Evolutionary conservation across 2,797 vertebrate genomes (phyloP).

Genomic region (Thamnophis elegans): DNA sequence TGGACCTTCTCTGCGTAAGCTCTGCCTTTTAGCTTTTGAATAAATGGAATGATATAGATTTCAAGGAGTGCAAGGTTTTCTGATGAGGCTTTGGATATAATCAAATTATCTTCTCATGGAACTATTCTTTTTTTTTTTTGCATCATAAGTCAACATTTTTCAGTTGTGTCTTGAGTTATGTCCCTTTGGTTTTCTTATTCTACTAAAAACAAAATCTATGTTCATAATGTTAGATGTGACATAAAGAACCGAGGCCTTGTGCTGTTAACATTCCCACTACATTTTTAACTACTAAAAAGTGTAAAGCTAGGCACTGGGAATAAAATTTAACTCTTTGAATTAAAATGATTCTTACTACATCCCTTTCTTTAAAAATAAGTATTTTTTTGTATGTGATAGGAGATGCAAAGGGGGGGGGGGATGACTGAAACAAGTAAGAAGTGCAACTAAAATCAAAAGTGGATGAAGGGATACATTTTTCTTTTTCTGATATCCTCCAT

Average conservation of each 20-base stretch:
- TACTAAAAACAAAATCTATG: not conserved
- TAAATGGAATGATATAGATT: not conserved
- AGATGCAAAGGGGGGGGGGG: not conserved
- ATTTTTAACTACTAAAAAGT: not conserved
- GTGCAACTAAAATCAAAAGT: not conserved
- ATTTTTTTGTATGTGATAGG: not conserved
- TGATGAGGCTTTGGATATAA: not conserved
- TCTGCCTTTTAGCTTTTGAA: constrained; percentile 6
- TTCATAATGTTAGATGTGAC: not conserved
- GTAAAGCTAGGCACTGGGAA: constrained; percentile 3
- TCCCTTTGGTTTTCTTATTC: not conserved
- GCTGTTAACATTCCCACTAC: not conserved
- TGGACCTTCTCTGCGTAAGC: not conserved
- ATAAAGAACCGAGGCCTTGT: not conserved
- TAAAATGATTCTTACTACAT: not conserved
- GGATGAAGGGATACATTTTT: not conserved
- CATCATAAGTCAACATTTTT: not conserved
- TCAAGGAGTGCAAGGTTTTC: not conserved
- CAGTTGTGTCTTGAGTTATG: not conserved
- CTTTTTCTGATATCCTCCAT: not conserved
- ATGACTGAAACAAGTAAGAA: not conserved
- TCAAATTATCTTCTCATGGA: not conserved
- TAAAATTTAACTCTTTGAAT: not conserved
- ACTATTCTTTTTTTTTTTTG: not conserved
- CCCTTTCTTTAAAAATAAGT: not conserved